Base-by-base conservation (phyloP, 2,113 vertebrate genomes). In the Irena cyanogastra region DNA sequence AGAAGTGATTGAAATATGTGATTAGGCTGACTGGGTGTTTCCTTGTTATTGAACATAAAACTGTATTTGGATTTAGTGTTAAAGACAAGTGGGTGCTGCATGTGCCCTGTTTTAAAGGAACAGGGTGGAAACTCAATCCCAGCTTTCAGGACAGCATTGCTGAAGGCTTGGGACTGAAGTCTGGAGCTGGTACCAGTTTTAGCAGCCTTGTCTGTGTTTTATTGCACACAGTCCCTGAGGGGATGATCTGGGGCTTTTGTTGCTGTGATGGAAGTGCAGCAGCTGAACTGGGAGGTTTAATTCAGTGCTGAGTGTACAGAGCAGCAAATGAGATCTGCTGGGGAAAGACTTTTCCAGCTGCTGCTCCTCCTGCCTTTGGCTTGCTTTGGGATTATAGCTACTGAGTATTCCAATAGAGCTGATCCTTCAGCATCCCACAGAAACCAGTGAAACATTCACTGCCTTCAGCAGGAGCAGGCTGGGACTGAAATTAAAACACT, bases 261-360 rank as follows among this genome's bases (percentile, higher is more conserved):
- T 56, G 41, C n/a, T 50, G 64, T 57, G 35, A 13, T 39, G 42
- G 78, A 45, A 76, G 42, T 71, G 76, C 49, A 74, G 63, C 31
- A 71, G 68, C 57, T 74, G 57, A 64, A 83, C 63, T 61, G 17
- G 61, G 60, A 72, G 23, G 13, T 60, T n/a, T 66, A 31, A 42
- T 57, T 94, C 69, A 50, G 63, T 50, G 57, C 42, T 59, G 35
- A 78, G 49, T 45, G 49, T 30, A 10, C 26, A 22, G 66, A 85
- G 71, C 47, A 78, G 87, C 83, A 86, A 78, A 57, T 53, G 84
- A 90, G 50, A 84, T 33, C 12, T 86, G 53, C 70, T 88, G 44
- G 49, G 84, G 64, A 57, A 27, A 68, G 65, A 5, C 54, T 30
- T n/a, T 15, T 28, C 81, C 49, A 65, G 18, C 52, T 90, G 69